phyloP scores from a whole-genome alignment of 2,113 vertebrate genomes.

The Mobula hypostoma region DNA sequence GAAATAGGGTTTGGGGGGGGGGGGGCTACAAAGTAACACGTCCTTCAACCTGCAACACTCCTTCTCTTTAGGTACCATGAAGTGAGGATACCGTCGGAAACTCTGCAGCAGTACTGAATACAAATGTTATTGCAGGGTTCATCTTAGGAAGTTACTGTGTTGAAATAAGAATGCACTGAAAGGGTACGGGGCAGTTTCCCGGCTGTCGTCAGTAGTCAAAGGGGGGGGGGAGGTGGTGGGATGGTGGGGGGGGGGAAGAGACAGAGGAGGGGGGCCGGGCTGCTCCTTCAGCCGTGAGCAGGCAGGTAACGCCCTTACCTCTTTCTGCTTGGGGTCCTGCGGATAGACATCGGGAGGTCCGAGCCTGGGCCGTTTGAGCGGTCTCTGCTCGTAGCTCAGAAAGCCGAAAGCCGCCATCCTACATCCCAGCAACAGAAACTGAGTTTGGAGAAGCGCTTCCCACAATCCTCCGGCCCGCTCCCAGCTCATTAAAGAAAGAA shows the following conservation, averaged over 20 bases:
- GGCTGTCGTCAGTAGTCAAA: background rate
- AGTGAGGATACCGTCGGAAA: background rate
- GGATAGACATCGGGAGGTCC: conserved; percentile 65
- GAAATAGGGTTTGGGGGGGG: too few species aligned
- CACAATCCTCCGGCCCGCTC: conserved; percentile 9
- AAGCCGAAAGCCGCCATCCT: conserved; percentile 65
- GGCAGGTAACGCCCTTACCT: conserved; percentile 45
- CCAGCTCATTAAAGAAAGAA: conserved; percentile 5
- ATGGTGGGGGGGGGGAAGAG: background rate
- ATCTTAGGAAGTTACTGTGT: background rate
- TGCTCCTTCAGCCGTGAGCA: background rate
- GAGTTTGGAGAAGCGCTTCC: conserved; percentile 23
- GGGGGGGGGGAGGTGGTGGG: background rate
- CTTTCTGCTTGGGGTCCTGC: conserved; percentile 65
- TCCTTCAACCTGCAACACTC: too few species aligned
- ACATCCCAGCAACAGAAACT: background rate
- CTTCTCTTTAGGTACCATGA: too few species aligned
- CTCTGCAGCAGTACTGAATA: background rate
- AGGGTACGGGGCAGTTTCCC: background rate
- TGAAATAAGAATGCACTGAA: background rate
- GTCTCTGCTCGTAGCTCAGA: conserved; percentile 62
- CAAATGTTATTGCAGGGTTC: background rate
- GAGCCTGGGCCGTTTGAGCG: conserved; percentile 61
- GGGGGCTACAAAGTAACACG: too few species aligned
- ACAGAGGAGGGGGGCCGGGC: too few species aligned